Conservation (phyloP, 2,888 invertebrate genomes). For the Cataglyphis livida region DNA sequence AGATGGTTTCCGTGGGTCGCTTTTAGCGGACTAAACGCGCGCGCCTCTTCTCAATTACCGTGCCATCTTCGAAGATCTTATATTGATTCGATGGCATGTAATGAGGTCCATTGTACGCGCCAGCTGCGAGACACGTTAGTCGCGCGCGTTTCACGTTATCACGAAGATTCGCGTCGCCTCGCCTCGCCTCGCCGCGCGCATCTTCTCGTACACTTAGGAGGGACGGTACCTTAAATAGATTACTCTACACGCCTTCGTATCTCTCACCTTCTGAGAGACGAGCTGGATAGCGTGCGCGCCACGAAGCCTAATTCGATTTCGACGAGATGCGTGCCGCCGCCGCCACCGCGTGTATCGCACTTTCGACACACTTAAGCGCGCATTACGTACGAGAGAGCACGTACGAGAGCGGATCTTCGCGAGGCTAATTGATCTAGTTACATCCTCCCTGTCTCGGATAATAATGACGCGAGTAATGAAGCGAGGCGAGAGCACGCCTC, state of each 20-base stretch:
- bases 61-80: conserved; percentile 56
- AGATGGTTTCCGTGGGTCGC: conserved; percentile 52
- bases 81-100: conserved; percentile 42
- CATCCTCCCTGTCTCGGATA: conserved; percentile 60
- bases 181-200: conserved; percentile 23
- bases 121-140: conserved; percentile 42
- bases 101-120: conserved; percentile 61
- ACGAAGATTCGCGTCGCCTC: conserved; percentile 62
- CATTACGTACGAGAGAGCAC: conserved; percentile 18
- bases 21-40: conserved; percentile 62
- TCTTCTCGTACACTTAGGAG: conserved; percentile 65
- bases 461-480: conserved; percentile 71
- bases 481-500: conserved; percentile 35
- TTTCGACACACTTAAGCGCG: conserved; percentile 6
- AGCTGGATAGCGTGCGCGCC: conserved; percentile 43
- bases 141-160: conserved; percentile 41
- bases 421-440: conserved; percentile 79
- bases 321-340: conserved; percentile 58
- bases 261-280: conserved; percentile 49
- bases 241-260: conserved; percentile 57
- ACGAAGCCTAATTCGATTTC: conserved; percentile 60
- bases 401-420: conserved; percentile 46
- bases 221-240: conserved; percentile 64
- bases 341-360: conserved; percentile 19
- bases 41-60: conserved; percentile 61